A percentile compares a stretch with the other conserved stretches of the same genome.
Evolutionary conservation across 2,113 vertebrate genomes (phyloP).

Genomic region (Lepus americanus): DNA sequence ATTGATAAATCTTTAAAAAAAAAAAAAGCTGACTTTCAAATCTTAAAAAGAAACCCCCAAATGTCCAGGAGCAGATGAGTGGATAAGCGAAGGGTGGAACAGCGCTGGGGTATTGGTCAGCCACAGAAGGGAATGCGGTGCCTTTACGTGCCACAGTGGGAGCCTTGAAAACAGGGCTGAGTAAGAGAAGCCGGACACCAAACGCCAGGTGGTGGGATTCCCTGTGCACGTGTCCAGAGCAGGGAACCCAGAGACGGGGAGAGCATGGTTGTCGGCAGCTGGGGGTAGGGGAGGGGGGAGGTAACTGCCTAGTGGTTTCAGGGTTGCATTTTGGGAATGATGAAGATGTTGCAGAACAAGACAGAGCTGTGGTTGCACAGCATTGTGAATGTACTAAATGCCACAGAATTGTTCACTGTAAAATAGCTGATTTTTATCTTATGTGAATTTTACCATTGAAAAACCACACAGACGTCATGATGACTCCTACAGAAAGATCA

Average conservation of each 20-base stretch:
- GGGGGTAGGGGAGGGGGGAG: rapidly evolving
- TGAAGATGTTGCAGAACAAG: not conserved
- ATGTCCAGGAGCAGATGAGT: not conserved
- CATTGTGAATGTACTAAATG: too few relatives aligned
- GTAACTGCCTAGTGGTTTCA: too few relatives aligned
- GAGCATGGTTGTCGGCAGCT: not conserved
- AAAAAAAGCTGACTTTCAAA: too few relatives aligned
- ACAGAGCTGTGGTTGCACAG: too few relatives aligned
- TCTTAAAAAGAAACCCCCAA: not conserved
- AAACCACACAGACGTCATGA: not conserved
- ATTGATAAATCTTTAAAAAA: too few relatives aligned
- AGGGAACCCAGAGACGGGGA: too few relatives aligned
- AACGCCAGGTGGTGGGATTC: not conserved
- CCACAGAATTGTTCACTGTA: not conserved
- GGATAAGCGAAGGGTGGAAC: not conserved
- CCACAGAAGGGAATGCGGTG: not conserved
- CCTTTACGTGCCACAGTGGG: rapidly evolving
- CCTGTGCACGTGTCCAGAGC: rapidly evolving
- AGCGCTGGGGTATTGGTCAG: not conserved
- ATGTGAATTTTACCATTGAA: not conserved
- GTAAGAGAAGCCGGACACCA: not conserved
- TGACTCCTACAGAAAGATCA: not conserved
- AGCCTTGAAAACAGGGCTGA: rapidly evolving
- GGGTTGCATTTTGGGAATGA: not conserved
- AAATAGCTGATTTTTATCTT: not conserved